Percentiles rank a stretch among this genome's conserved stretches.
phyloP scores from a whole-genome alignment of 2,888 invertebrate species.

The Odontomyia ornata region DNA sequence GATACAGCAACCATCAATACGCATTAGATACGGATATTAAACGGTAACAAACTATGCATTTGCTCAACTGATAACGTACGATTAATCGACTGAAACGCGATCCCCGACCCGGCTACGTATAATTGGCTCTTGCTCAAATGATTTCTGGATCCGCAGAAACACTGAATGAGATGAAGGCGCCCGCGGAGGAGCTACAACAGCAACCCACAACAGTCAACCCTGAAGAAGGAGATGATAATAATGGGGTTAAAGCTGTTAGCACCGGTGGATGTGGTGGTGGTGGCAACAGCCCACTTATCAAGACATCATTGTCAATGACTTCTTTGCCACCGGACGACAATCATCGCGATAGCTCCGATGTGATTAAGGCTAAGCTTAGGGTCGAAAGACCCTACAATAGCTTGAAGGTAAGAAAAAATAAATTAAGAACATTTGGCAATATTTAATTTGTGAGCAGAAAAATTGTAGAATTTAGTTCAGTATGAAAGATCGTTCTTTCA shows the following conservation, averaged over 20 bases:
- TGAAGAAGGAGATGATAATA: background rate
- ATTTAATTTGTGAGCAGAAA: no score
- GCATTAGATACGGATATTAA: background rate
- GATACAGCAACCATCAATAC: background rate
- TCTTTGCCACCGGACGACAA: constrained; percentile 76
- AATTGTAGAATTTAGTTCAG: no score
- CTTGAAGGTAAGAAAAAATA: constrained; percentile 67
- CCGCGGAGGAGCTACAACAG: constrained; percentile 5
- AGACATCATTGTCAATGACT: constrained; percentile 72
- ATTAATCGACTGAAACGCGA: background rate
- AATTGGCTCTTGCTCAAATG: constrained; percentile 6
- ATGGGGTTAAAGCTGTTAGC: background rate
- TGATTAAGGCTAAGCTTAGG: constrained; percentile 66
- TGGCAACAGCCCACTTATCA: constrained; percentile 54
- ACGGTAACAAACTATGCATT: constrained; percentile 1
- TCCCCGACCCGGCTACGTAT: constrained; percentile 17
- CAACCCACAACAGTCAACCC: background rate
- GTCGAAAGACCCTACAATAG: constrained; percentile 83
- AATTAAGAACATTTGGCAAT: no score
- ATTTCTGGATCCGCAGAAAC: constrained; percentile 21
- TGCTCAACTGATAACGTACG: background rate
- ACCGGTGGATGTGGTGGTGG: background rate
- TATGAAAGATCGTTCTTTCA: no score
- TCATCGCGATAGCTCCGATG: constrained; percentile 64
- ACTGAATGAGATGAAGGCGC: constrained; percentile 15